Percentiles rank a stretch among this genome's conserved stretches.
Evolutionary conservation across 2,888 invertebrate genomes (phyloP).

Genomic region (Atherix ibis): DNA sequence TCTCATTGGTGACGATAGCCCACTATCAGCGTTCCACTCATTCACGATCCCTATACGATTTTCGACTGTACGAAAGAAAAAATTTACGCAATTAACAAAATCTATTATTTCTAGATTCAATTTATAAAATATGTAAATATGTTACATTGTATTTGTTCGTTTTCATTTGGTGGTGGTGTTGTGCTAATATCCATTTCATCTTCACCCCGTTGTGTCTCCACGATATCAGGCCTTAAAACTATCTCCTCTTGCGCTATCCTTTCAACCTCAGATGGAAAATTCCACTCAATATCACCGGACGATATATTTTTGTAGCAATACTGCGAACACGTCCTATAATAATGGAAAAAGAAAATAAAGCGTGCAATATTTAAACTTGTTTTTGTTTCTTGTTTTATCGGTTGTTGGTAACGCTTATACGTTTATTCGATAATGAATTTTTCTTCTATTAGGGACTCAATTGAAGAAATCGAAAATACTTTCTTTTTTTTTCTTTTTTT

Average conservation of each 20-base stretch:
- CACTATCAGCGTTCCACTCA: slow-evolving; percentile 9
- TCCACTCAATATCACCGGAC: slow-evolving; percentile 47
- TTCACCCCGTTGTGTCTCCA: slow-evolving; percentile 24
- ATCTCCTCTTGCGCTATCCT: slow-evolving; percentile 1
- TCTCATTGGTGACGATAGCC: slow-evolving; percentile 16
- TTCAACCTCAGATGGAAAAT: slow-evolving; percentile 38
- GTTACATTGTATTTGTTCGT: slow-evolving; percentile 11
- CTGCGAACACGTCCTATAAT: slow-evolving; percentile 46
- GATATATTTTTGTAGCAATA: slow-evolving; percentile 48
- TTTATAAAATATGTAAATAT: too few relatives aligned
- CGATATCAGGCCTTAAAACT: background rate
- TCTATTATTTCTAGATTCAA: too few relatives aligned
- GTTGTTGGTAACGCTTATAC: too few relatives aligned
- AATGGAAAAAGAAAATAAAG: slow-evolving; percentile 16
- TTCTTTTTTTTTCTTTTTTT: slow-evolving; percentile 4
- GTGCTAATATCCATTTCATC: slow-evolving; percentile 45
- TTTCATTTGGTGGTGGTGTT: slow-evolving; percentile 37
- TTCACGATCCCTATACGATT: too few relatives aligned
- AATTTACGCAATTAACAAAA: too few relatives aligned
- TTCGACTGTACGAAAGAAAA: too few relatives aligned
- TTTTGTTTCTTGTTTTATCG: too few relatives aligned
- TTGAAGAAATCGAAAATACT: too few relatives aligned
- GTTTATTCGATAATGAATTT: too few relatives aligned
- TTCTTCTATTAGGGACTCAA: too few relatives aligned
- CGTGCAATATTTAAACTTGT: slow-evolving; percentile 11